Evolutionary conservation across 2,113 vertebrate species (phyloP).

Genomic region (Ptilonorhynchus violaceus): DNA sequence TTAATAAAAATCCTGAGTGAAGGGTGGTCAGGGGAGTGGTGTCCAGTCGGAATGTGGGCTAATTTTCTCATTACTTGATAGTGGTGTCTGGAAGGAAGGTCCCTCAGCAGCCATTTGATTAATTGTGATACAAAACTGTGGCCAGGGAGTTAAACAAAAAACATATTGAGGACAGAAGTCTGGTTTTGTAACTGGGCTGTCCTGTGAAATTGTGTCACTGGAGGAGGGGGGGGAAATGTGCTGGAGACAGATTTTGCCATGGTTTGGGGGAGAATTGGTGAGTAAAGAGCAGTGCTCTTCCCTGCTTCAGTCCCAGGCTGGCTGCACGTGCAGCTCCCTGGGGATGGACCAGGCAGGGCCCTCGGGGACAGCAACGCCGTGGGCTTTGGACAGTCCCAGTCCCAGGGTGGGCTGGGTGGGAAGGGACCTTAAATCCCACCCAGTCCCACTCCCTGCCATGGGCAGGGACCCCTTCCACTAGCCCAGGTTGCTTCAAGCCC

Average conservation of each 20-base stretch:
- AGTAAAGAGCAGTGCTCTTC: background rate
- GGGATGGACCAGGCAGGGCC: background rate
- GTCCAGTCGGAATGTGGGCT: background rate
- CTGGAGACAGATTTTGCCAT: fast-evolving
- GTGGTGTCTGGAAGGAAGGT: background rate
- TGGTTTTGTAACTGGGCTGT: background rate
- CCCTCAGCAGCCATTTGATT: background rate
- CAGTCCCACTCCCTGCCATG: background rate
- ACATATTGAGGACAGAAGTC: background rate
- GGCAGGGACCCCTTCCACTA: background rate
- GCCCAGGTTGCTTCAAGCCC: background rate
- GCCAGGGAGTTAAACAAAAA: background rate
- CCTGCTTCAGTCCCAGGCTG: background rate
- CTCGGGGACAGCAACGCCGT: background rate
- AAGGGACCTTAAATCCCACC: fast-evolving
- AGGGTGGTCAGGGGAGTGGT: background rate
- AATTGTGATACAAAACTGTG: background rate
- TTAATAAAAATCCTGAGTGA: background rate
- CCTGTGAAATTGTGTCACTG: background rate
- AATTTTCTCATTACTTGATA: background rate
- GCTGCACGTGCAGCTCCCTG: background rate
- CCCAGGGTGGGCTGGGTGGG: fast-evolving
- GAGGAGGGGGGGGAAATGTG: background rate
- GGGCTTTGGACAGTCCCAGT: background rate
- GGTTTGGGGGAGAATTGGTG: background rate